Evolutionary conservation across 2,888 invertebrate genomes (phyloP).

Genomic region (Caenorhabditis sp.): DNA sequence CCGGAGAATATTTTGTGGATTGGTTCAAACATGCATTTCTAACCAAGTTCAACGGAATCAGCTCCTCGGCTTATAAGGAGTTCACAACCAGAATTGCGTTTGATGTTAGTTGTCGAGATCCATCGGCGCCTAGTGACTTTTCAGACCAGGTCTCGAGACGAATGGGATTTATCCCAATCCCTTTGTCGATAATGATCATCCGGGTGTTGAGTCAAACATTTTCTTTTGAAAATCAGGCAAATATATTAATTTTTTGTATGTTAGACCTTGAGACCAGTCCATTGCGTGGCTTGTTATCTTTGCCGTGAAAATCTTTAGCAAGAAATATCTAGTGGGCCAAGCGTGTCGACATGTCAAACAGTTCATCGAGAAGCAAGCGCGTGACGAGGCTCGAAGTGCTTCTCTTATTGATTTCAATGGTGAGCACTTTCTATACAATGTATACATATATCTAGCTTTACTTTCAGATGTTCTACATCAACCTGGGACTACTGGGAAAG

Average conservation of each 20-base stretch:
- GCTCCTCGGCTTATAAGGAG: conserved; percentile 83
- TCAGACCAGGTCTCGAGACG: conserved; percentile 90
- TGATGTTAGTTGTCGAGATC: conserved; percentile 67
- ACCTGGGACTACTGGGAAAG: conserved; percentile 49
- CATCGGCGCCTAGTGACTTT: conserved; percentile 89
- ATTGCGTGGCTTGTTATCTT: conserved; percentile 55
- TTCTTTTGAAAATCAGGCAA: conserved; percentile 71
- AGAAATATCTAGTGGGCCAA: conserved; percentile 87
- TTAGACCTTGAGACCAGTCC: too few relatives aligned
- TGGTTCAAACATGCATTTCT: conserved; percentile 97
- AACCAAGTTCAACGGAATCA: conserved; percentile 95
- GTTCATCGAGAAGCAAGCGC: conserved; percentile 63
- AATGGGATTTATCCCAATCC: conserved; percentile 98
- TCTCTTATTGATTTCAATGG: conserved; percentile 71
- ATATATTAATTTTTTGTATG: conserved; percentile 22
- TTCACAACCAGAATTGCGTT: conserved; percentile 71
- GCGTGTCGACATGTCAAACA: conserved; percentile 86
- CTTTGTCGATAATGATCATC: conserved; percentile 89
- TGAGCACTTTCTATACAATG: neutral
- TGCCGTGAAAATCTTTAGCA: conserved; percentile 79
- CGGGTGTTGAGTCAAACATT: conserved; percentile 86
- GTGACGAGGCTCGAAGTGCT: conserved; percentile 66
- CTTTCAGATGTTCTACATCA: conserved; percentile 50
- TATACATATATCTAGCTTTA: neutral
- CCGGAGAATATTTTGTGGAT: conserved; percentile 91